Evolutionary conservation across 92 coral and sea anemone genomes (phyloP), one percentile per base, ranked within the genome.

Genomic region (Siderastrea radians): DNA sequence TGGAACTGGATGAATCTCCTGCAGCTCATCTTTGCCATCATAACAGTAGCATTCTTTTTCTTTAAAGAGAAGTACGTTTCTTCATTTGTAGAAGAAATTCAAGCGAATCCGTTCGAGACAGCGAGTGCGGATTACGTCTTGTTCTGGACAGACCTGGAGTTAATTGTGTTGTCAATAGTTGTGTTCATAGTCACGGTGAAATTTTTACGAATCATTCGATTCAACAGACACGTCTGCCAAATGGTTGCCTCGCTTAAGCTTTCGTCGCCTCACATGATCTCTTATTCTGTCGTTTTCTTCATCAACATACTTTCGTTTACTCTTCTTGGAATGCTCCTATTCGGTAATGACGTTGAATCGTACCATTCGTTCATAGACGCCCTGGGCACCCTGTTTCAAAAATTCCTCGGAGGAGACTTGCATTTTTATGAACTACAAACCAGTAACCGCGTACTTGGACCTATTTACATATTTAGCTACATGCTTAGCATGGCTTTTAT

Each of bases 1-100:
- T 96, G 99, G 99, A 96, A 93, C 91, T 96, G 99, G 99, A 86
- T 93, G 91, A 92, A 96, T 76, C 47, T 94, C n/a, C 71, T 96
- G 10, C 99, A 93, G 65, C 84, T 95, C 1, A 52, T 96, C 17
- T 80, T 90, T 49, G 92, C 96, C n/a, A 85, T 83, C 43, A 68
- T 88, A 54, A 93, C 98, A 1, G 82, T 96, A 1, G 92, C 81
- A 4, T 71, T 96, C 72, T 96, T 96, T 86, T 96, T 96, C 88
- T 92, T 90, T 49, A 96, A 96, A 55, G 90, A 94, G 47, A 93
- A 85, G 67, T 96, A 93, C 81, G 96, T 96, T 11, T 92, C 98
- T n/a, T 84, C 88, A 1, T 95, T 95, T 72, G 92, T 96, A 17
- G 81, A 91, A 62, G 74, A 94, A 62, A 86, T 96, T 54, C 95